Conservation (phyloP, 2,797 vertebrate species). For the Acropternis orthonyx region DNA sequence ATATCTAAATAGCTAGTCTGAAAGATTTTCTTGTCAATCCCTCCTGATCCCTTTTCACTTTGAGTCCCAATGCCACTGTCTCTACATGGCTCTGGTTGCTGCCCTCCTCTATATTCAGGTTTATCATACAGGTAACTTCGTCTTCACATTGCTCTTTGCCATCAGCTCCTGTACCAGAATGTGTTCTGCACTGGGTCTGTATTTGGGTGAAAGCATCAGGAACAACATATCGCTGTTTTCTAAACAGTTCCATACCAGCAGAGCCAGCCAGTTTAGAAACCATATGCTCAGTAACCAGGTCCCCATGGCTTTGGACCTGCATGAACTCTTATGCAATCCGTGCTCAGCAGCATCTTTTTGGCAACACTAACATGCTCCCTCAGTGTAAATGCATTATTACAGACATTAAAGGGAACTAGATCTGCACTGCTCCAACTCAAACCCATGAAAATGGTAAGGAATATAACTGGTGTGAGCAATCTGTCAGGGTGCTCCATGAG, state of each 20-base stretch:
- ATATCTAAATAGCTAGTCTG: neutral
- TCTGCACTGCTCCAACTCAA: neutral
- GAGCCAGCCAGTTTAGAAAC: neutral
- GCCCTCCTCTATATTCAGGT: neutral
- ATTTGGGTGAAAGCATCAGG: neutral
- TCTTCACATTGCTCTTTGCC: neutral
- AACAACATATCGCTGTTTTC: neutral
- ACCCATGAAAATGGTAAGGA: neutral
- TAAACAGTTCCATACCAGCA: neutral
- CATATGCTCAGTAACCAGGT: neutral
- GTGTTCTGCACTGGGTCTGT: neutral
- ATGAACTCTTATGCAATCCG: neutral
- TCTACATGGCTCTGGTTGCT: neutral
- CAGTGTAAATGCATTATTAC: neutral
- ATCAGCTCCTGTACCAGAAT: neutral
- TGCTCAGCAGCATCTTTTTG: neutral
- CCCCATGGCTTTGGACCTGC: neutral
- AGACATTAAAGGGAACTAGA: neutral
- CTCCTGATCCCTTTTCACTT: neutral
- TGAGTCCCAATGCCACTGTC: neutral
- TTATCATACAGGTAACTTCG: neutral
- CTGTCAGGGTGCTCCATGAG: neutral
- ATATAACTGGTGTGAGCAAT: neutral
- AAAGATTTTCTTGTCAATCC: neutral
- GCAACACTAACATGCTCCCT: neutral